Base-by-base conservation (phyloP, 2,113 vertebrate genomes). In the Atherinomorus stipes region DNA sequence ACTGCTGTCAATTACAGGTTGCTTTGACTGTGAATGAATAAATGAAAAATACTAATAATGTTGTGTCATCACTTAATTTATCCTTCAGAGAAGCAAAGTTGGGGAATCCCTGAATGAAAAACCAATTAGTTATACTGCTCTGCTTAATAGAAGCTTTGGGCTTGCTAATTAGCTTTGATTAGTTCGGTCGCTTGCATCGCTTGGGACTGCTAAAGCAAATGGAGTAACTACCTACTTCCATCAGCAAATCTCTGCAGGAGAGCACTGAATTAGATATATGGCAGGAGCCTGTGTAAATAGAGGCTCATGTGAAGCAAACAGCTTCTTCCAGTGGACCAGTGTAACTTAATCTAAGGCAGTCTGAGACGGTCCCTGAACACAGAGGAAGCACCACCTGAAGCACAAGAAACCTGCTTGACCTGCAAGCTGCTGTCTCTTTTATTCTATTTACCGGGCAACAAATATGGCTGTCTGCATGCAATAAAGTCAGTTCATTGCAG, bases 231-330 rank as follows among this genome's bases (percentile, higher is more conserved):
- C 54, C 76, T 59, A 64, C 83, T 83, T 83, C 28, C 61, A 73
- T 87, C 69, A 68, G 68, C 71, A 77, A 74, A 71, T 71, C 66
- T 79, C 59, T 42, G 71, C 42, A 50, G 58, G 54, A 38, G 60
- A 88, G 85, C 51, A 45, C 37, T 61, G 25, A 42, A 61, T 68
- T 37, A 90, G 89, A 92, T 82, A 76, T 80, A 88, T 74, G 72
- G 61, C 72, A 62, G 53, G 34, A 74, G 83, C 73, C 89, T 90
- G 85, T 83, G 90, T 90, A 93, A 93, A 93, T 85, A 92, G 44
- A 89, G 73, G 73, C 81, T 90, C 81, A 22, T 74, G 64, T 90
- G 73, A 85, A 84, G 74, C 83, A 88, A 86, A 84, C 83, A 86
- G 74, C 78, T 85, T 85, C 64, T 72, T 71, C 62, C 65, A 78